phyloP scores from a whole-genome alignment of 2,797 vertebrate genomes.

The Enteromius argenteus region DNA sequence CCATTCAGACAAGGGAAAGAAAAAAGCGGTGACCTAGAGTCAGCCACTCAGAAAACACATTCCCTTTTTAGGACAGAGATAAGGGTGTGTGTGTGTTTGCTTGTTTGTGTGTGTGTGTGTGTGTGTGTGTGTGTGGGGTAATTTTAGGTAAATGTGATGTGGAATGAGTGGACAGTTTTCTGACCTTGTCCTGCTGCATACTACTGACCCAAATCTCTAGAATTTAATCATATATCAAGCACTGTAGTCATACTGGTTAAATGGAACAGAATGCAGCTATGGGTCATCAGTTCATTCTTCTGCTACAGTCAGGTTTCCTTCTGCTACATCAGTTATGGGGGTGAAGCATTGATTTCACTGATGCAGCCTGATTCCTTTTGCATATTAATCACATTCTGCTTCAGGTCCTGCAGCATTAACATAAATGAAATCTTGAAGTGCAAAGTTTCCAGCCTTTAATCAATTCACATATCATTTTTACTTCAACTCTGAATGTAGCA shows the following conservation, averaged over 20 bases:
- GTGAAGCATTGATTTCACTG: background rate
- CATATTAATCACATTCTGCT: background rate
- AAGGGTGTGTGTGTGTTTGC: conserved; percentile 6
- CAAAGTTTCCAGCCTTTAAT: background rate
- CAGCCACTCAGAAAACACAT: conserved; percentile 59
- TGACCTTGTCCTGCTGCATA: conserved; percentile 43
- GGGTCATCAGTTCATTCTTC: background rate
- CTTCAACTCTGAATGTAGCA: conserved; percentile 22
- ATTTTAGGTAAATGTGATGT: conserved; percentile 52
- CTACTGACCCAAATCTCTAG: background rate
- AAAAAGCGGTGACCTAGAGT: conserved; percentile 37
- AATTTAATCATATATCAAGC: conserved; percentile 7
- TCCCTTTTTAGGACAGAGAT: conserved; percentile 59
- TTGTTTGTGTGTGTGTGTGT: background rate
- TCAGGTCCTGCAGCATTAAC: background rate
- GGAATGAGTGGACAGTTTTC: conserved; percentile 11
- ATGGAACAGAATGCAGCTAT: conserved; percentile 24
- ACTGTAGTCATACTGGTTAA: background rate
- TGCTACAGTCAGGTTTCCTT: background rate
- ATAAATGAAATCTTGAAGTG: background rate
- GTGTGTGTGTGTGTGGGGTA: background rate
- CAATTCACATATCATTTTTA: background rate
- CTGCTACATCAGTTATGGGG: conserved; percentile 4
- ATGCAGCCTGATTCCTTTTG: background rate
- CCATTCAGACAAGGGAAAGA: conserved; percentile 44